phyloP scores from a whole-genome alignment of 2,888 invertebrate genomes.

The Epinotia demarniana region DNA sequence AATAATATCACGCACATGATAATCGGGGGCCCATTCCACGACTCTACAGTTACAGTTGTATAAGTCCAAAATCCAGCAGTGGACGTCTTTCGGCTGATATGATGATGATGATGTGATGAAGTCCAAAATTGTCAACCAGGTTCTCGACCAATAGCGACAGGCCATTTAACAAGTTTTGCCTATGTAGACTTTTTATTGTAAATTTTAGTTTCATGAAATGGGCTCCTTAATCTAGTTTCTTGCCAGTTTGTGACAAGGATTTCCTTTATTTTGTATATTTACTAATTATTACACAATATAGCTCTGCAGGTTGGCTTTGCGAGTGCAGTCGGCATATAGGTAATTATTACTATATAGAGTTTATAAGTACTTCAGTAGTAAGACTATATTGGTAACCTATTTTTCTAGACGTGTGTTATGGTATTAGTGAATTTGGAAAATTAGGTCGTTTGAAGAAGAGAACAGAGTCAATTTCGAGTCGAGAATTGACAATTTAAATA shows the following conservation, averaged over 20 bases:
- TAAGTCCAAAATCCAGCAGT: too few species aligned
- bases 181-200: too few species aligned
- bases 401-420: slow-evolving; percentile 4
- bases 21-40: background rate
- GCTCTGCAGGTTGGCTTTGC: background rate
- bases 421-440: background rate
- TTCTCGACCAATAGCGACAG: too few species aligned
- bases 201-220: too few species aligned
- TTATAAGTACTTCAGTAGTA: background rate
- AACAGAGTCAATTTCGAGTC: background rate
- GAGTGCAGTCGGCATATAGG: background rate
- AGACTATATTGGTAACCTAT: background rate
- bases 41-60: too few species aligned
- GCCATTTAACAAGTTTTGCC: too few species aligned
- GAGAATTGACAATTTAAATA: background rate
- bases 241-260: background rate
- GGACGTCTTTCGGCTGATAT: too few species aligned
- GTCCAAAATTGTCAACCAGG: too few species aligned
- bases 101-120: too few species aligned
- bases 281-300: background rate
- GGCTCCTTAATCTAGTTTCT: background rate
- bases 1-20: background rate
- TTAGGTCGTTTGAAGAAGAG: background rate
- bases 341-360: background rate
- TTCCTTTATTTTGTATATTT: background rate